Conservation (phyloP, 2,888 invertebrate genomes). For the Xanthorhoe spadicearia region DNA sequence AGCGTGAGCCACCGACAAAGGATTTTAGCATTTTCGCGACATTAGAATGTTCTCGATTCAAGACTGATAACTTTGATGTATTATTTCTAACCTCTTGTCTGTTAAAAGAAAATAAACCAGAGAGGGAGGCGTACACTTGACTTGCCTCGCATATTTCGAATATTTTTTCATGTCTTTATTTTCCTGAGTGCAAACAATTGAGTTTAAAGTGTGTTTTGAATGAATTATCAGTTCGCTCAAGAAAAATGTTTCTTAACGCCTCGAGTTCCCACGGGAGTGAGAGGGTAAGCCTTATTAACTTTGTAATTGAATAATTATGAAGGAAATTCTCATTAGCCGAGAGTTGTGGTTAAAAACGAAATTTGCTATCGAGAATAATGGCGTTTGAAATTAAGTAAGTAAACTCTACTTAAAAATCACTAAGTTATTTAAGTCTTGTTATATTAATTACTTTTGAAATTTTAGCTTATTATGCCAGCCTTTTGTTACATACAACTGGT, state of each 20-base stretch:
- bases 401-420: conserved; percentile 32
- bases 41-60: conserved; percentile 61
- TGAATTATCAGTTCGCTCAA: conserved; percentile 36
- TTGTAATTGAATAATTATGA: conserved; percentile 61
- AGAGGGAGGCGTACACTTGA: conserved; percentile 15
- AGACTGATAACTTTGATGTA: conserved; percentile 60
- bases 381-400: conserved; percentile 43
- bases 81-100: conserved; percentile 46
- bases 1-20: conserved; percentile 58
- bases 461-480: not conserved
- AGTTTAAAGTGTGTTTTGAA: conserved; percentile 44
- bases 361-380: conserved; percentile 46
- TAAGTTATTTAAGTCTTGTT: conserved; percentile 26
- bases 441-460: conserved; percentile 15
- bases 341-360: conserved; percentile 51
- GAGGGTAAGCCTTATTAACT: conserved; percentile 56
- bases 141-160: conserved; percentile 18
- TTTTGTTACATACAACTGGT: not conserved
- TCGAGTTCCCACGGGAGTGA: conserved; percentile 47
- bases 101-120: conserved; percentile 26
- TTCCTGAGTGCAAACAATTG: conserved; percentile 22
- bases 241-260: conserved; percentile 40
- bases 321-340: conserved; percentile 57
- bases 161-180: conserved; percentile 23
- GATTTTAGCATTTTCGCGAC: conserved; percentile 56